A percentile compares a stretch with the other conserved stretches of the same genome.
Conservation (phyloP, 1,140 invertebrate species). For the Goniozus legneri region DNA sequence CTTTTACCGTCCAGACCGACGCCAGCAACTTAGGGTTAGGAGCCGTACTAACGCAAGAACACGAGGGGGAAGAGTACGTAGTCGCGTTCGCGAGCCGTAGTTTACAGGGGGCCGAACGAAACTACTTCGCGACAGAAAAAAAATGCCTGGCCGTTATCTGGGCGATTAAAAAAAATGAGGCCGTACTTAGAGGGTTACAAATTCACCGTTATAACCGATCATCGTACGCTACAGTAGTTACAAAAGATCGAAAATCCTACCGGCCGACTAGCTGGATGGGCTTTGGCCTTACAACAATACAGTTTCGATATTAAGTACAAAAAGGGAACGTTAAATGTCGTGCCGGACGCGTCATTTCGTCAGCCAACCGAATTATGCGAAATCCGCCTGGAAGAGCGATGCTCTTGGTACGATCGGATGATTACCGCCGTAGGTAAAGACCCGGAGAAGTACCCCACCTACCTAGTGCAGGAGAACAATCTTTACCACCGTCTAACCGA, state of each 20-base stretch:
- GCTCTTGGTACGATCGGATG: too few relatives aligned
- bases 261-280: slow-evolving; percentile 44
- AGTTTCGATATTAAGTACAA: slow-evolving; percentile 25
- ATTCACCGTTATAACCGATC: slow-evolving; percentile 54
- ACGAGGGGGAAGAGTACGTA: slow-evolving; percentile 23
- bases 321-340: background rate
- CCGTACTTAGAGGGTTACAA: slow-evolving; percentile 44
- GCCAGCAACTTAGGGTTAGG: slow-evolving; percentile 26
- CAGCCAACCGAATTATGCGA: background rate
- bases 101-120: slow-evolving; percentile 42
- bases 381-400: background rate
- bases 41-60: slow-evolving; percentile 24
- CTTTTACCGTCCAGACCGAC: slow-evolving; percentile 10
- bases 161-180: slow-evolving; percentile 43
- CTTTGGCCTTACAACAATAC: slow-evolving; percentile 33
- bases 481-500: background rate
- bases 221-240: slow-evolving; percentile 49
- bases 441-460: too few relatives aligned
- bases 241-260: slow-evolving; percentile 40
- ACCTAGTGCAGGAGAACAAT: background rate
- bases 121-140: slow-evolving; percentile 23
- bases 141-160: slow-evolving; percentile 23
- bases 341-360: slow-evolving; percentile 15
- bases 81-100: slow-evolving; percentile 39
- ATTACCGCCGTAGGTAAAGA: background rate